A percentile compares a stretch with the other conserved stretches of the same genome.
Evolutionary conservation across 2,797 vertebrate genomes (phyloP).

Genomic region (Lepilemur septentrionalis): DNA sequence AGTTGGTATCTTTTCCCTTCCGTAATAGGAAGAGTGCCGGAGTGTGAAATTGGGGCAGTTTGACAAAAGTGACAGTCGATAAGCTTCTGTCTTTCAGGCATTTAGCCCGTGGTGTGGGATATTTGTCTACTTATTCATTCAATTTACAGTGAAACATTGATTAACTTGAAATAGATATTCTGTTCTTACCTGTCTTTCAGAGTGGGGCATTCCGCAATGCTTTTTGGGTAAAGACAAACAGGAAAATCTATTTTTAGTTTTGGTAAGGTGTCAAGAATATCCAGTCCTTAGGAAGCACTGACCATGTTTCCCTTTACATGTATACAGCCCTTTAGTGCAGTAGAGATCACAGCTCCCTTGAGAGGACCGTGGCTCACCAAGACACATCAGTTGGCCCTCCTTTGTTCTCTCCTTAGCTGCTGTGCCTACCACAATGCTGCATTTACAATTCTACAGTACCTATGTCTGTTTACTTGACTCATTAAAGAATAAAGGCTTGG

Average conservation of each 20-base stretch:
- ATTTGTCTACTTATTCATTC: slow-evolving; percentile 66
- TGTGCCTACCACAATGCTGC: neutral
- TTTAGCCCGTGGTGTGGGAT: slow-evolving; percentile 53
- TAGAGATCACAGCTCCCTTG: neutral
- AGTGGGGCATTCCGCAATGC: neutral
- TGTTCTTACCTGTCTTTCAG: slow-evolving; percentile 10
- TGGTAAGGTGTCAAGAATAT: neutral
- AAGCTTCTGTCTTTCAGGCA: slow-evolving; percentile 71
- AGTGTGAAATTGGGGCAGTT: slow-evolving; percentile 77
- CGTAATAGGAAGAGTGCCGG: slow-evolving; percentile 62
- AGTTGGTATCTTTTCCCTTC: slow-evolving; percentile 69
- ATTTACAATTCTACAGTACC: neutral
- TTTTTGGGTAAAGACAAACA: neutral
- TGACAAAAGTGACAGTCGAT: slow-evolving; percentile 59
- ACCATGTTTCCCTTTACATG: neutral
- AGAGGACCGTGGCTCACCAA: neutral
- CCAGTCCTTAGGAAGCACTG: neutral
- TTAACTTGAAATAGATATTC: slow-evolving; percentile 29
- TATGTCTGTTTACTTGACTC: neutral
- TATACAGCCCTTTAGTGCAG: neutral
- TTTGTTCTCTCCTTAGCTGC: neutral
- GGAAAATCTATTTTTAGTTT: neutral
- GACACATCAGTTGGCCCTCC: neutral
- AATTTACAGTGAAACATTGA: slow-evolving; percentile 36
- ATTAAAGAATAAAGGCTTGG: neutral